Conservation (phyloP, 2,797 vertebrate genomes). For the Eulemur rubriventer region DNA sequence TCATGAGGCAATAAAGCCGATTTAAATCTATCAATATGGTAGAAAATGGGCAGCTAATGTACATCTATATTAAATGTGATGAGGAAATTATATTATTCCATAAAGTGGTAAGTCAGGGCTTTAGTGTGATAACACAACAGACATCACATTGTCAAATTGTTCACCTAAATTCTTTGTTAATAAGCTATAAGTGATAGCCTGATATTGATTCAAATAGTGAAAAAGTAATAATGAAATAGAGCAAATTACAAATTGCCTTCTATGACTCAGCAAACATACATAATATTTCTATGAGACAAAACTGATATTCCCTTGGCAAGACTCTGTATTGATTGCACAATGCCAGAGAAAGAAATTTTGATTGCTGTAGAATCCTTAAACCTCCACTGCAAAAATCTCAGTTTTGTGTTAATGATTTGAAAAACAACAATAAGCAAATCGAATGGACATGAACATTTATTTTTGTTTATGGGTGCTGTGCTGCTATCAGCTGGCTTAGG, state of each 20-base stretch:
- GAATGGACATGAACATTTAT: neutral
- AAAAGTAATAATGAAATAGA: constrained; percentile 13
- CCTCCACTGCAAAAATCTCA: neutral
- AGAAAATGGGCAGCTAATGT: neutral
- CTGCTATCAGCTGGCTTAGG: neutral
- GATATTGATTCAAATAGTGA: neutral
- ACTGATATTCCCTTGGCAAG: neutral
- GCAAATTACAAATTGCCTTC: neutral
- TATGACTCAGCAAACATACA: neutral
- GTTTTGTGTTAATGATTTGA: neutral
- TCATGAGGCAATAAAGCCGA: neutral
- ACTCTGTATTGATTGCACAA: neutral
- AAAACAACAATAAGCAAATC: neutral
- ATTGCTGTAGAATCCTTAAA: neutral
- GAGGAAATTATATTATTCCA: neutral
- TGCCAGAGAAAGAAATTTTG: neutral
- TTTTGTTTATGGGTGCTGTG: constrained; percentile 4
- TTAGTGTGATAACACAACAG: neutral
- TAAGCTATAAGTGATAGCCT: neutral
- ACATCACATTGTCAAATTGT: neutral
- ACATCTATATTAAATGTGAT: neutral
- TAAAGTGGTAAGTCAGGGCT: neutral
- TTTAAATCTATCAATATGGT: neutral
- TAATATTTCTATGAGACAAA: neutral
- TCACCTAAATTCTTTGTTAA: neutral